Evolutionary conservation across 1,140 invertebrate genomes (phyloP).

Genomic region (Hyles euphorbiae): DNA sequence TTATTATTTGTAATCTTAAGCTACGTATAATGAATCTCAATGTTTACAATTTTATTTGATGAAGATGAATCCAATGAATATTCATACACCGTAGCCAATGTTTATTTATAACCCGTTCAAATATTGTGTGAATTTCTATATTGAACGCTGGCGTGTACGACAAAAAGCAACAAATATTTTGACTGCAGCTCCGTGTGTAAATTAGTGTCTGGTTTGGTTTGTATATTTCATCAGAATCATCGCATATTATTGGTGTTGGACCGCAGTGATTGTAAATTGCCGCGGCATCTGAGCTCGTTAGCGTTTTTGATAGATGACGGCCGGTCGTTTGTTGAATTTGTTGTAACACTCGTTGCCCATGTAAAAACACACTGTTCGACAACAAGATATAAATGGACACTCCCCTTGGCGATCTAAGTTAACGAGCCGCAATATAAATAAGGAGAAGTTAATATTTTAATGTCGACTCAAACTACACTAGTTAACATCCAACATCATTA

Average conservation of each 20-base stretch:
- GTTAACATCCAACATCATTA: conserved; percentile 15
- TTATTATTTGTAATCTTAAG: too few relatives aligned
- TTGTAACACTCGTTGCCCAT: conserved; percentile 57
- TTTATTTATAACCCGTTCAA: too few relatives aligned
- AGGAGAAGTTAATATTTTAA: conserved; percentile 44
- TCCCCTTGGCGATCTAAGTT: conserved; percentile 68
- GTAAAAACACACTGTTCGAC: conserved; percentile 69
- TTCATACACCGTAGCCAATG: too few relatives aligned
- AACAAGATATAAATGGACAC: conserved; percentile 63
- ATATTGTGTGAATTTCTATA: neutral
- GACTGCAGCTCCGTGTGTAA: conserved; percentile 27
- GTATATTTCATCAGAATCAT: conserved; percentile 59
- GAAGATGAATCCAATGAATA: too few relatives aligned
- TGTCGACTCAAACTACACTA: conserved; percentile 24
- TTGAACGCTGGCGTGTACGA: neutral
- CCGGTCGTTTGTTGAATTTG: conserved; percentile 68
- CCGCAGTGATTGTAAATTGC: conserved; percentile 61
- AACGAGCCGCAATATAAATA: conserved; percentile 72
- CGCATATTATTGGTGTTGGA: conserved; percentile 54
- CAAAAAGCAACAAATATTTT: conserved; percentile 14
- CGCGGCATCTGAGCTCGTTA: conserved; percentile 68
- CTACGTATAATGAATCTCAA: too few relatives aligned
- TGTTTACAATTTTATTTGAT: too few relatives aligned
- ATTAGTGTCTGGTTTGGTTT: conserved; percentile 46
- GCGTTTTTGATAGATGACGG: conserved; percentile 74